Conservation (phyloP, 2,113 vertebrate species). For the Tringa solitaria region DNA sequence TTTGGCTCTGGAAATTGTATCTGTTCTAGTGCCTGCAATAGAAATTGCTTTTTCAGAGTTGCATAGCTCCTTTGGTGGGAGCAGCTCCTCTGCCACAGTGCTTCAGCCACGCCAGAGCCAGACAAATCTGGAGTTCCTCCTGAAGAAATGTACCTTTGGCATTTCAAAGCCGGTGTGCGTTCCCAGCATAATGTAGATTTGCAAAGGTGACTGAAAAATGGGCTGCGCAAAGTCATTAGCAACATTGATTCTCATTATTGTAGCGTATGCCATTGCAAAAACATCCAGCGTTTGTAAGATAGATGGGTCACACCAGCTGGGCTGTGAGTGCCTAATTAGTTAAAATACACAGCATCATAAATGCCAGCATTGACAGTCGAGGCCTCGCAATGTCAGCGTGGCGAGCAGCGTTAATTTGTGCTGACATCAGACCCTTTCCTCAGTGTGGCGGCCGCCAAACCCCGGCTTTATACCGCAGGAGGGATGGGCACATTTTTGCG, state of each 20-base stretch:
- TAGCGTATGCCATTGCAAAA: conserved; percentile 50
- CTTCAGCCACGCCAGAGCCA: not conserved
- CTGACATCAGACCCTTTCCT: not conserved
- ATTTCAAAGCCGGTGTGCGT: not conserved
- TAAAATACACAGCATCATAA: conserved; percentile 45
- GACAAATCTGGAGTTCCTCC: not conserved
- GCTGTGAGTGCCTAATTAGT: conserved; percentile 41
- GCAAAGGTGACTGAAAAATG: conserved; percentile 50
- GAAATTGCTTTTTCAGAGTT: not conserved
- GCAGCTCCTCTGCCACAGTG: not conserved
- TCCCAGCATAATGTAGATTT: not conserved
- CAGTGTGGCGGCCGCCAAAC: accelerated
- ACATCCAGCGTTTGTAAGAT: not conserved
- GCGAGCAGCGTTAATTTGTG: conserved; percentile 11
- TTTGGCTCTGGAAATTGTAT: not conserved
- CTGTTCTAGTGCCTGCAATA: not conserved
- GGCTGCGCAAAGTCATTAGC: conserved; percentile 38
- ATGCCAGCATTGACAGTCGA: conserved; percentile 38
- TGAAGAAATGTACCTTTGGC: not conserved
- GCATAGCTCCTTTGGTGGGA: not conserved
- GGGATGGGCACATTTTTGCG: not conserved
- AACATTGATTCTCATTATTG: conserved; percentile 53
- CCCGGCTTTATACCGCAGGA: not conserved
- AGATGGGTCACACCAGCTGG: conserved; percentile 8
- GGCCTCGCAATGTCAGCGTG: not conserved